Percentiles rank a stretch among this genome's conserved stretches.
phyloP scores from a whole-genome alignment of 1,140 invertebrate genomes.

The Phenacoccus solenopsis region DNA sequence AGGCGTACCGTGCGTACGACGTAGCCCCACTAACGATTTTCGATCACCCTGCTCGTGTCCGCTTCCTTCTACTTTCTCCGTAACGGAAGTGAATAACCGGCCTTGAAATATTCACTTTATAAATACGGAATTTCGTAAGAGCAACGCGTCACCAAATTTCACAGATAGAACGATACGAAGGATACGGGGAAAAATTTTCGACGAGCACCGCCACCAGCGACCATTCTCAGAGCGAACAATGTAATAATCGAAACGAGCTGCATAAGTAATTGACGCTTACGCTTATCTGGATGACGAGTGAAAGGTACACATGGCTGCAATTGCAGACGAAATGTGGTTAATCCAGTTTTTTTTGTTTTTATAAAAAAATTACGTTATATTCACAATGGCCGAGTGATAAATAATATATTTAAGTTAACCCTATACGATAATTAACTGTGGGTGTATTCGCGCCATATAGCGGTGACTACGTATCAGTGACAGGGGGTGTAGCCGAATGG shows the following conservation, averaged over 20 bases:
- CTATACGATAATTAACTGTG: too few relatives aligned
- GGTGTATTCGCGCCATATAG: too few relatives aligned
- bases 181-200: background rate
- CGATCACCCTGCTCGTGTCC: background rate
- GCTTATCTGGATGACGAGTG: background rate
- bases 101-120: background rate
- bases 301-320: background rate
- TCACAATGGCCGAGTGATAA: background rate
- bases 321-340: background rate
- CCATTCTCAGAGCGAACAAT: background rate
- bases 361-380: background rate
- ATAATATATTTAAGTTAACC: background rate
- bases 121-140: background rate
- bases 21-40: background rate
- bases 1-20: too few relatives aligned
- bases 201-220: background rate
- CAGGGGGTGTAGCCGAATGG: too few relatives aligned
- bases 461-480: too few relatives aligned
- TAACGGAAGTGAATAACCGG: background rate
- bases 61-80: slow-evolving; percentile 1
- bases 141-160: too few relatives aligned
- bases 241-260: too few relatives aligned
- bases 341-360: background rate
- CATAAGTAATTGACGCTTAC: background rate
- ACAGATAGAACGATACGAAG: too few relatives aligned